phyloP scores from a whole-genome alignment of 2,113 vertebrate genomes.

The Bos taurus region DNA sequence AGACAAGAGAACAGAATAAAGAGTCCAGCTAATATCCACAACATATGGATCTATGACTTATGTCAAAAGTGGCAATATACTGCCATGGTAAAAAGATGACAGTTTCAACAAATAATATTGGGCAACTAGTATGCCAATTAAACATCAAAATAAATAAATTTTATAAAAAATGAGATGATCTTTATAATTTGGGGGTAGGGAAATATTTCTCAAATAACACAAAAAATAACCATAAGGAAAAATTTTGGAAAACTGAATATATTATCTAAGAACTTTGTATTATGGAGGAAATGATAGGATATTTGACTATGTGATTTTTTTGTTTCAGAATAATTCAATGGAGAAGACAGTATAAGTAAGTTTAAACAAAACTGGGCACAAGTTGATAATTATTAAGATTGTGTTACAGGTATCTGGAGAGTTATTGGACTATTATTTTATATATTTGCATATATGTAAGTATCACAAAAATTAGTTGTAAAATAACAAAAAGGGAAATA shows the following conservation, averaged over 20 bases:
- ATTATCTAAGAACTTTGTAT: neutral
- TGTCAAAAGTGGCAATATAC: neutral
- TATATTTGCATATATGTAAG: neutral
- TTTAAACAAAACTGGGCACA: neutral
- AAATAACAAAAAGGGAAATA: neutral
- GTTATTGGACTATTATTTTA: neutral
- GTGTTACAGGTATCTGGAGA: neutral
- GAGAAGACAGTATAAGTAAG: neutral
- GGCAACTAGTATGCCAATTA: neutral
- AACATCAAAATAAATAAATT: neutral
- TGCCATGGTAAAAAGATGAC: neutral
- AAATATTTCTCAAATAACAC: neutral
- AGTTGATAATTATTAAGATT: neutral
- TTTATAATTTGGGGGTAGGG: neutral
- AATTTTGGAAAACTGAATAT: neutral
- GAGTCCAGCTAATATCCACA: neutral
- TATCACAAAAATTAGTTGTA: neutral
- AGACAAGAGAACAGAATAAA: neutral
- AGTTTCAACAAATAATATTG: neutral
- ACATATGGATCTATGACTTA: neutral
- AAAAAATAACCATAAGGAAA: neutral
- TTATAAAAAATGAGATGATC: neutral
- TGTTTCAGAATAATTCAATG: neutral
- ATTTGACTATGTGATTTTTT: neutral
- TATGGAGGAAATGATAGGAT: neutral